Conservation (phyloP, 1,140 invertebrate genomes). For the Leptinotarsa defecta region DNA sequence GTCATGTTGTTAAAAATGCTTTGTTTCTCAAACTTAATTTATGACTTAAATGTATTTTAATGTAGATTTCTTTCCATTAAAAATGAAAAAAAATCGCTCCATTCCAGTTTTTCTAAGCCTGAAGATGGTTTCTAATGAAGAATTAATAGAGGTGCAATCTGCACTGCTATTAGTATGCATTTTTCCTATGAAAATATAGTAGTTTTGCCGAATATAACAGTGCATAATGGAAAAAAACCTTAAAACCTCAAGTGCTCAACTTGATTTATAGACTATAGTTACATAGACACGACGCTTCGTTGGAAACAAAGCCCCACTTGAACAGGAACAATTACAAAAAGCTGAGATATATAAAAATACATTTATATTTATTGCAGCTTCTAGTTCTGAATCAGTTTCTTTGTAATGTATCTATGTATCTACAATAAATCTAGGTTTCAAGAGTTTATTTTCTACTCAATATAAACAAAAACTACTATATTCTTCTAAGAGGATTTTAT, state of each 20-base stretch:
- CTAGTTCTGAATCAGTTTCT: background rate
- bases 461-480: background rate
- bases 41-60: constrained; percentile 17
- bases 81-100: constrained; percentile 6
- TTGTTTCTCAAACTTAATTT: constrained; percentile 11
- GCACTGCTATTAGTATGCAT: constrained; percentile 5
- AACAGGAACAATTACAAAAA: background rate
- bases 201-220: constrained; percentile 4
- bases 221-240: background rate
- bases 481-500: background rate
- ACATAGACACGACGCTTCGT: too few relatives aligned
- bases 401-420: background rate
- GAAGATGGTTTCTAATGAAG: background rate
- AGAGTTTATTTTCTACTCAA: constrained; percentile 11
- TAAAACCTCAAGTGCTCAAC: too few relatives aligned
- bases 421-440: background rate
- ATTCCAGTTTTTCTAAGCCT: constrained; percentile 15
- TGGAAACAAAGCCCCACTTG: background rate
- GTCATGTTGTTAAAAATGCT: constrained; percentile 15
- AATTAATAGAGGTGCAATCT: background rate
- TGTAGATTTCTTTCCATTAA: constrained; percentile 12
- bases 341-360: background rate
- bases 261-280: too few relatives aligned
- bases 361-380: background rate
- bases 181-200: constrained; percentile 15